Percentiles rank a stretch among this genome's conserved stretches.
These are phyloP conservation scores for Sternotherus odoratus DNA, from an alignment of 2,797 vertebrate species.

Conservation along the genomic window DNA sequence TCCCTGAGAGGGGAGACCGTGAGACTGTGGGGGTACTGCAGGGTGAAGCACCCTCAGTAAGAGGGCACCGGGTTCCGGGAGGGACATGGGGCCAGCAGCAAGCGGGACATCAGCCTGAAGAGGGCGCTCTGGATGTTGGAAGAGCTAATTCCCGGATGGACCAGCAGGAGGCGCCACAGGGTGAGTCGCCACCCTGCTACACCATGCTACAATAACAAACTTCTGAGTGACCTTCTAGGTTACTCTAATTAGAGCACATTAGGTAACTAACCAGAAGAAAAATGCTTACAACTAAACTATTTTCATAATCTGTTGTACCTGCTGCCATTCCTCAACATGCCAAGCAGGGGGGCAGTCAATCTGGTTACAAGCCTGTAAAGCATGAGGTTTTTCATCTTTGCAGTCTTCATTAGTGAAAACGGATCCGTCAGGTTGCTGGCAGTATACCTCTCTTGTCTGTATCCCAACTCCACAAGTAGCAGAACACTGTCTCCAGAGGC, in stretches of 20 bases:
- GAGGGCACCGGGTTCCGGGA: too few species aligned
- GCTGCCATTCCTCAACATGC: conserved; percentile 91
- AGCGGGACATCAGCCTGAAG: too few species aligned
- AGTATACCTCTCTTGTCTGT: conserved; percentile 87
- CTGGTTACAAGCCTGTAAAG: conserved; percentile 91
- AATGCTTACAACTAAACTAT: neutral
- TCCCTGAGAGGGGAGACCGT: too few species aligned
- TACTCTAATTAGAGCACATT: neutral
- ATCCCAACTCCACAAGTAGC: conserved; percentile 91
- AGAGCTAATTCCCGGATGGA: too few species aligned
- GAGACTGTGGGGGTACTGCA: too few species aligned
- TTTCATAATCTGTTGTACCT: conserved; percentile 77
- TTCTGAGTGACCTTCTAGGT: fast-evolving
- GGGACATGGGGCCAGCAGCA: too few species aligned
- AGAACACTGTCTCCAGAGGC: conserved; percentile 88
- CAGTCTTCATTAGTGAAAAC: conserved; percentile 79
- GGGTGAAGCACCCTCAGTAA: too few species aligned
- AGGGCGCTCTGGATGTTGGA: too few species aligned
- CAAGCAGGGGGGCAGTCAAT: conserved; percentile 89
- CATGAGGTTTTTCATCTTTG: conserved; percentile 82
- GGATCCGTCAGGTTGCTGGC: conserved; percentile 80
- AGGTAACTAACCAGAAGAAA: neutral
- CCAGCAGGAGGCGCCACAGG: too few species aligned
- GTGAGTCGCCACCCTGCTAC: too few species aligned
- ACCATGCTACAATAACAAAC: fast-evolving